Base-by-base conservation (phyloP, 2,797 vertebrate genomes). In the Limnodromus scolopaceus region DNA sequence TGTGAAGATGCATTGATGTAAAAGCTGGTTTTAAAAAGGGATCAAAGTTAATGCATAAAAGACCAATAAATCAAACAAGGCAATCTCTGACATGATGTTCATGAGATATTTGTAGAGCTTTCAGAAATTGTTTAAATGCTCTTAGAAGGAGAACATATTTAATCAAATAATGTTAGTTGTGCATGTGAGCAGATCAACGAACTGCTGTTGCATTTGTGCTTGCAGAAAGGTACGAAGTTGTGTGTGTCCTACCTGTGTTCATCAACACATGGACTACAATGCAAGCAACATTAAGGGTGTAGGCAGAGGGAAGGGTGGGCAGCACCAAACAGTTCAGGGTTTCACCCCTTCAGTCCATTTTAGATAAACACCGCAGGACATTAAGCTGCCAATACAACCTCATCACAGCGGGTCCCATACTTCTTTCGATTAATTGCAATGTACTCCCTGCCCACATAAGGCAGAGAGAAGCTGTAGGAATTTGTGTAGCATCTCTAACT, bases 101-200 rank as follows among this genome's bases (percentile, higher is more conserved):
- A 46, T 27, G 43, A 72, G 43, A 34, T 22, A 69, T 53, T 55
- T 43, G 65, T 34, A 46, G 91, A 89, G 18, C n/a, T 85, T 69
- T 88, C 64, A 72, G 22, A 87, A 96, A 76, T 30, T 81, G 53
- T 93, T 91, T 68, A 84, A 83, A 84, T 76, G 63, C 51, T 45
- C 4, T 69, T 64, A 64, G 86, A 68, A 94, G 76, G 41, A 89
- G 57, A 81, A 46, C 4, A 36, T 13, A 28, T 87, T 76, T 36
- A 58, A 70, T 61, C 16, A 18, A 82, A 93, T 39, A 38, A 60
- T 14, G 18, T 69, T 78, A 69, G 23, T 16, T 36, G 24, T 48
- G 24, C 8, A 1, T 19, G 49, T 55, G 70, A 75, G 55, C 28
- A 77, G 64, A 22, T 43, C 55, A 80, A 27, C 41, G 49, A 46